Evolutionary conservation across 2,888 invertebrate genomes (phyloP), one percentile per base, ranked within the genome.

Genomic region (Margaritifera margaritifera): DNA sequence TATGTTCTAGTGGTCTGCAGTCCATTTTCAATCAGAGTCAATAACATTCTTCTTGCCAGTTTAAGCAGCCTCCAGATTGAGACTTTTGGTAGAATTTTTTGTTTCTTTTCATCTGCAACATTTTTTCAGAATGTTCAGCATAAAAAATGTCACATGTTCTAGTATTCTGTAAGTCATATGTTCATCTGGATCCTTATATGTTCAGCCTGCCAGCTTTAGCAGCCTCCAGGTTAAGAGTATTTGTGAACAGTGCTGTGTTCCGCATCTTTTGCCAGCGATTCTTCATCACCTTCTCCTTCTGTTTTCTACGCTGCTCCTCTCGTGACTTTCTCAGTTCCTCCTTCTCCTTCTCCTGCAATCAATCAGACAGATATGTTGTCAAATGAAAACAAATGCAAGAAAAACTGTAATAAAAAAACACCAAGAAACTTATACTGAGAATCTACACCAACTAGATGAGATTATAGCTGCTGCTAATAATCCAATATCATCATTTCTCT

Each of bases 281-380:
- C 71, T 79, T 79, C 31, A 74, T 77, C 62, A 78, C 77, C 68
- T 79, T 78, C 68, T 79, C 80, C 63, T 81, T 82, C 81, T 83
- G 81, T 64, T 80, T 78, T 24, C 75, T 69, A 31, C 81, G 71
- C 68, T 81, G 80, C 69, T 79, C 78, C 62, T 79, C 81, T 62
- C 82, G 66, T 25, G 80, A 73, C 24, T 72, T 66, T 59, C 79
- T 69, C 25, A 79, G 69, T 62, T 83, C 82, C 62, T 81, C 82
- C 60, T 77, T 77, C 68, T 85, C 85, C 68, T 80, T 78, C 62
- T 85, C 84, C 85, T 85, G 71, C 15, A 66, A 68, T 42, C 20
- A 59, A 25, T 51, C 56, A 62, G 64, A 55, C 25, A 54, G 62
- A 18, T 22, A 25, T 63, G 6, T 51, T n/a, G 31, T 20, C 19